Evolutionary conservation across 2,113 vertebrate species (phyloP).

Genomic region (Megaceryle maxima): DNA sequence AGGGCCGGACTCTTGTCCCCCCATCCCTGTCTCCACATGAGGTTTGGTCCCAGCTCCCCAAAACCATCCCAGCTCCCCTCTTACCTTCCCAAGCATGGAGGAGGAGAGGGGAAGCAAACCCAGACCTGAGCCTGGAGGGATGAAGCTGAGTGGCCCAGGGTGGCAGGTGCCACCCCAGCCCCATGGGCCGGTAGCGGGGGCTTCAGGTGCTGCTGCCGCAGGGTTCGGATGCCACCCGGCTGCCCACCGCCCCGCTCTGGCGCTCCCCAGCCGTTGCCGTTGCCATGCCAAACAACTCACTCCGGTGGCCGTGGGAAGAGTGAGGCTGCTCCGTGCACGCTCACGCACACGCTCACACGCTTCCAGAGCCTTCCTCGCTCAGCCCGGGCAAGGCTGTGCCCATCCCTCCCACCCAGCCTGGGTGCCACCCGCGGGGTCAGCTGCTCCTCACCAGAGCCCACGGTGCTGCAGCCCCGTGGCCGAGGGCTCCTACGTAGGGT

Average conservation of each 20-base stretch:
- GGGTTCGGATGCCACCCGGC: neutral
- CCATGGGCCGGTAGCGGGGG: accelerated
- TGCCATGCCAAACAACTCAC: neutral
- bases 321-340: neutral
- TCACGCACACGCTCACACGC: neutral
- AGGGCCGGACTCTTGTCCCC: accelerated
- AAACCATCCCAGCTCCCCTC: neutral
- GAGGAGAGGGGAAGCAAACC: neutral
- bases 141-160: accelerated
- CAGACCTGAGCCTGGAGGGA: neutral
- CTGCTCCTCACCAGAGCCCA: neutral
- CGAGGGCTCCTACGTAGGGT: neutral
- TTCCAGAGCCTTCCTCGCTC: neutral
- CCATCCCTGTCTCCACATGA: neutral
- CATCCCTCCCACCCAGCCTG: neutral
- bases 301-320: accelerated
- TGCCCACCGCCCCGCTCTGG: neutral
- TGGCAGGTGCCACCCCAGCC: neutral
- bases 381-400: accelerated
- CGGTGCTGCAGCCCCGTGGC: neutral
- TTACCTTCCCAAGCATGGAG: neutral
- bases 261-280: neutral
- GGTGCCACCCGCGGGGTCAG: neutral
- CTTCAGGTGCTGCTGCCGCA: accelerated
- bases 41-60: neutral